phyloP scores from a whole-genome alignment of 1,140 invertebrate genomes.

The Hormaphis cornu region DNA sequence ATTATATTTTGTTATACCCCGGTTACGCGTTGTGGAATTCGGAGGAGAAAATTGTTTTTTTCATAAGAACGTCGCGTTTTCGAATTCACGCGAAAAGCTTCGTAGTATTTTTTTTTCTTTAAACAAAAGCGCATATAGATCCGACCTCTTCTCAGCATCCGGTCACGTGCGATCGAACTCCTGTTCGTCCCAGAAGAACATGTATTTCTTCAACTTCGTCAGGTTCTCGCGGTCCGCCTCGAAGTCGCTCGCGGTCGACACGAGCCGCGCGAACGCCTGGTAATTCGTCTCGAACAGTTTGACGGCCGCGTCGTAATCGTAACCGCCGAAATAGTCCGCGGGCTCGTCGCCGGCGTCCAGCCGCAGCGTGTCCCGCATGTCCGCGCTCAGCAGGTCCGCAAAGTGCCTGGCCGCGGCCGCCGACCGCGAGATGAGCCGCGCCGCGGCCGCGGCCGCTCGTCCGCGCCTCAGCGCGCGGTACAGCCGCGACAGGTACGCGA shows the following conservation, averaged over 20 bases:
- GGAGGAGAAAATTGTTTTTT: too few species aligned
- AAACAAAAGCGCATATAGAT: too few species aligned
- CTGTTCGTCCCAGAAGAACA: not conserved
- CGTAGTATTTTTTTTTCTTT: too few species aligned
- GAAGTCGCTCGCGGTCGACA: not conserved
- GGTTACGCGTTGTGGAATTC: too few species aligned
- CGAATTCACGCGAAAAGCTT: too few species aligned
- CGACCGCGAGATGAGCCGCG: not conserved
- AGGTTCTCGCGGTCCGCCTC: not conserved
- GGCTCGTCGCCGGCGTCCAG: not conserved
- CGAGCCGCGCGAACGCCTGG: not conserved
- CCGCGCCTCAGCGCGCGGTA: not conserved
- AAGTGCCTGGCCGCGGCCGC: not conserved
- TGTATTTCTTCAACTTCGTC: not conserved
- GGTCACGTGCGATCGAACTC: too few species aligned
- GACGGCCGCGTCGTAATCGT: not conserved
- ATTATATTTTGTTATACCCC: too few species aligned
- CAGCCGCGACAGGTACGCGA: not conserved
- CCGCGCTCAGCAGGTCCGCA: not conserved
- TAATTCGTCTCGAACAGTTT: slow-evolving; percentile 1
- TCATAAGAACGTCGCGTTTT: too few species aligned
- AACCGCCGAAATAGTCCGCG: not conserved
- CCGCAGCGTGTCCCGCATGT: not conserved
- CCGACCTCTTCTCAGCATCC: too few species aligned
- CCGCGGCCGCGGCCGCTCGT: not conserved